Percentiles rank a stretch among this genome's conserved stretches.
phyloP scores from a whole-genome alignment of 2,113 vertebrate species.

The Zosterops lateralis region DNA sequence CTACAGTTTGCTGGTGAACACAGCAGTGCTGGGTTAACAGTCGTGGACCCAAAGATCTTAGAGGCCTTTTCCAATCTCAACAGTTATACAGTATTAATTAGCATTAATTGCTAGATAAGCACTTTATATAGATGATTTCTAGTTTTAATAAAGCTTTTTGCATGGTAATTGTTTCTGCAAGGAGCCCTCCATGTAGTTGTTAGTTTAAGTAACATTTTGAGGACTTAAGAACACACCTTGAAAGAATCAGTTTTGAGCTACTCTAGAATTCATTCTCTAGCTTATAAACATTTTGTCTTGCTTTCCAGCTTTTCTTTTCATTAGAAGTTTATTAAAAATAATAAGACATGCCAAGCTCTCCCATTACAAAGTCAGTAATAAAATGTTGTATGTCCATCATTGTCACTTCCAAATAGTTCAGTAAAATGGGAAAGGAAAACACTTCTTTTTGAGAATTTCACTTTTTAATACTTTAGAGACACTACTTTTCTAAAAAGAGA shows the following conservation, averaged over 20 bases:
- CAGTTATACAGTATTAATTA: not conserved
- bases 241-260: not conserved
- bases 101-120: not conserved
- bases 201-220: not conserved
- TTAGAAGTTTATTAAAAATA: not conserved
- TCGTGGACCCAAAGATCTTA: not conserved
- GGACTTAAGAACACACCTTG: not conserved
- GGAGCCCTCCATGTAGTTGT: not conserved
- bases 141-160: not conserved
- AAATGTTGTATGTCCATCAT: rapidly evolving
- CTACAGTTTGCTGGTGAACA: too few relatives aligned
- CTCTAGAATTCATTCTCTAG: not conserved
- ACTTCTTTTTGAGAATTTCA: not conserved
- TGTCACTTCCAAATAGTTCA: not conserved
- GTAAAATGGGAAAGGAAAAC: not conserved
- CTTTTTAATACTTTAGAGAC: not conserved
- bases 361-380: not conserved
- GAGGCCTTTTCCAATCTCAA: not conserved
- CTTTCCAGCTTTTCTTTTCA: not conserved
- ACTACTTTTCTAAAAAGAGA: not conserved
- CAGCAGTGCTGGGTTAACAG: not conserved
- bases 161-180: not conserved
- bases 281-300: not conserved
- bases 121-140: not conserved
- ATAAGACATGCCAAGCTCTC: not conserved